phyloP scores from a whole-genome alignment of 1,140 invertebrate genomes.

The Microplitis demolitor region DNA sequence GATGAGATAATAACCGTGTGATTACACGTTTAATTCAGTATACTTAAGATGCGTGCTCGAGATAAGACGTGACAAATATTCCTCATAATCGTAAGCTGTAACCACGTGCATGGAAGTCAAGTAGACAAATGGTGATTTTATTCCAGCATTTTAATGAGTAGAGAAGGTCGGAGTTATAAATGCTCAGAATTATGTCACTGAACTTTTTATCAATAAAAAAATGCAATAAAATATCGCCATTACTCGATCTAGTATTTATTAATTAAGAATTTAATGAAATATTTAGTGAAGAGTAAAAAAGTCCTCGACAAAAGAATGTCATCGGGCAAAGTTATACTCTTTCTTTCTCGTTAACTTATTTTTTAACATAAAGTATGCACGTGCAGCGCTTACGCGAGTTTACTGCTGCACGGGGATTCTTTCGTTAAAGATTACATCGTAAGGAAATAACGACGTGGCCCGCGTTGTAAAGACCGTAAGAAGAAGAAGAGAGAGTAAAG shows the following conservation, averaged over 20 bases:
- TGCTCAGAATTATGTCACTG: too few relatives aligned
- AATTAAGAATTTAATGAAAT: too few relatives aligned
- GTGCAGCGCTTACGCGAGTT: conserved; percentile 4
- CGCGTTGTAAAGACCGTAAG: neutral
- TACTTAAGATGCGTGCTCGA: conserved; percentile 46
- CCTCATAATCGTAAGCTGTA: conserved; percentile 44
- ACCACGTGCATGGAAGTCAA: conserved; percentile 31
- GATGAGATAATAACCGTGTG: conserved; percentile 55
- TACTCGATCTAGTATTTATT: too few relatives aligned
- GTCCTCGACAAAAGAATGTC: neutral
- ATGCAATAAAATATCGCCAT: too few relatives aligned
- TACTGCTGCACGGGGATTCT: conserved; percentile 1
- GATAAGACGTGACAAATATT: conserved; percentile 59
- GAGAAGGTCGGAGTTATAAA: too few relatives aligned
- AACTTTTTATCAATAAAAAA: too few relatives aligned
- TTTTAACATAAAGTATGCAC: conserved; percentile 1
- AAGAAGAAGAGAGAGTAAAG: neutral
- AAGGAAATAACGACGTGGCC: conserved; percentile 10
- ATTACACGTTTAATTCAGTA: conserved; percentile 54
- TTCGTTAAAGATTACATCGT: conserved; percentile 19
- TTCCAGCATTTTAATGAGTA: neutral
- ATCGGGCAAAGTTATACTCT: neutral
- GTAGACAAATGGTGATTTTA: neutral
- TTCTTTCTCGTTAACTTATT: neutral
- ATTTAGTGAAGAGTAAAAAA: neutral